These are phyloP conservation scores for Caiman crocodilus DNA, from an alignment of 2,797 vertebrate species.

Conservation along the genomic window DNA sequence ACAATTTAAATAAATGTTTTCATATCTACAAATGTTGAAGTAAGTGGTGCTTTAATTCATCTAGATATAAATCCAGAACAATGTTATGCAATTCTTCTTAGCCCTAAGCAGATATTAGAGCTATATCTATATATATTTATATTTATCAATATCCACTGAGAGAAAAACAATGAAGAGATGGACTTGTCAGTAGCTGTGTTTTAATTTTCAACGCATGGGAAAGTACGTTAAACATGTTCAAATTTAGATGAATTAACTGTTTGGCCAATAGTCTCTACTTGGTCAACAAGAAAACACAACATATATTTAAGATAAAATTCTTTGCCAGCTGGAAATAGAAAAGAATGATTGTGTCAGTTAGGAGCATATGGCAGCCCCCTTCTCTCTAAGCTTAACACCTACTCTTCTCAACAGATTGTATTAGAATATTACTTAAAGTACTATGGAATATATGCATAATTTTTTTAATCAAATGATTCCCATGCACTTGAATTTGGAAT, in stretches of 20 bases:
- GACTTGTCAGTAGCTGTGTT: background rate
- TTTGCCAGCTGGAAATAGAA: background rate
- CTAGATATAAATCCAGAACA: background rate
- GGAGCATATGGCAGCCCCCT: background rate
- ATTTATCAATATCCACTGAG: background rate
- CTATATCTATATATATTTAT: no score
- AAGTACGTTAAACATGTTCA: background rate
- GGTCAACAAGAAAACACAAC: slow-evolving; percentile 7
- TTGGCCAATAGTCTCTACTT: background rate
- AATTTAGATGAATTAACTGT: background rate
- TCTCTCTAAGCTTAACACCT: background rate
- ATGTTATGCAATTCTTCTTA: background rate
- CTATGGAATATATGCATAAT: background rate
- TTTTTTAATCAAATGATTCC: background rate
- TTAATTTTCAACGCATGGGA: background rate
- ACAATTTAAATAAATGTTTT: background rate
- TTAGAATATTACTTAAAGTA: background rate
- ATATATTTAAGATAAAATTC: background rate
- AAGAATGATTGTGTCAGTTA: background rate
- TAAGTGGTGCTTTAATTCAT: background rate
- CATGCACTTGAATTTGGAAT: background rate
- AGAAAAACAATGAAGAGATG: background rate
- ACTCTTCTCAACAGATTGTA: background rate
- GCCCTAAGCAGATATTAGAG: background rate
- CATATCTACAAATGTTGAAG: background rate